Evolutionary conservation across 2,888 invertebrate species (phyloP).

Genomic region (Andrena trimmerana): DNA sequence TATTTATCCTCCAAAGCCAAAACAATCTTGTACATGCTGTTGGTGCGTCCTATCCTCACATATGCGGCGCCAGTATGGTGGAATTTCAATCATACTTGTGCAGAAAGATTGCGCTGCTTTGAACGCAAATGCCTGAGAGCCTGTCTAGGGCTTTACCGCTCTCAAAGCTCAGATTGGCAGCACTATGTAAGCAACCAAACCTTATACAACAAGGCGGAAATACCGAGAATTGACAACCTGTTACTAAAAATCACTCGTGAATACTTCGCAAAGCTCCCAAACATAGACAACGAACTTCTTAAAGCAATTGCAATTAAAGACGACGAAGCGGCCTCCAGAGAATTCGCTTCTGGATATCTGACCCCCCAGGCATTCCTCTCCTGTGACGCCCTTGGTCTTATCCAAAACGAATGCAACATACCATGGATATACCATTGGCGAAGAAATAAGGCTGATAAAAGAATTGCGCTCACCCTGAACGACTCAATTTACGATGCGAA

Average conservation of each 20-base stretch:
- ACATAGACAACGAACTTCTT: neutral
- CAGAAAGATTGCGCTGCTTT: neutral
- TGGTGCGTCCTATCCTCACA: neutral
- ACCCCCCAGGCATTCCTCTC: neutral
- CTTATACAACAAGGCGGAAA: neutral
- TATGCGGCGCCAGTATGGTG: constrained; percentile 10
- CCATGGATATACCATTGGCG: neutral
- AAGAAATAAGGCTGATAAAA: neutral
- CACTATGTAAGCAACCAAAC: neutral
- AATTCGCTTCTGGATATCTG: neutral
- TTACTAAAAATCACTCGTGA: constrained; percentile 52
- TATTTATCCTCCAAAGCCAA: neutral
- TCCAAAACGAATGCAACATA: neutral
- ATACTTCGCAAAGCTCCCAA: constrained; percentile 35
- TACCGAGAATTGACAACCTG: neutral
- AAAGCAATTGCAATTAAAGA: fast-evolving
- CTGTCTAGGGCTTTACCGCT: neutral
- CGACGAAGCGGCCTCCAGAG: neutral
- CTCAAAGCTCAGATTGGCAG: neutral
- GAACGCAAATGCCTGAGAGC: neutral
- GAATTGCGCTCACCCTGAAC: neutral
- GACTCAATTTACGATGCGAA: neutral
- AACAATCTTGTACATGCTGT: neutral
- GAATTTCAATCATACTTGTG: neutral
- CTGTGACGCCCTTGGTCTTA: neutral